Conservation (phyloP, 2,888 invertebrate species). For the Ernsta delagoae region DNA sequence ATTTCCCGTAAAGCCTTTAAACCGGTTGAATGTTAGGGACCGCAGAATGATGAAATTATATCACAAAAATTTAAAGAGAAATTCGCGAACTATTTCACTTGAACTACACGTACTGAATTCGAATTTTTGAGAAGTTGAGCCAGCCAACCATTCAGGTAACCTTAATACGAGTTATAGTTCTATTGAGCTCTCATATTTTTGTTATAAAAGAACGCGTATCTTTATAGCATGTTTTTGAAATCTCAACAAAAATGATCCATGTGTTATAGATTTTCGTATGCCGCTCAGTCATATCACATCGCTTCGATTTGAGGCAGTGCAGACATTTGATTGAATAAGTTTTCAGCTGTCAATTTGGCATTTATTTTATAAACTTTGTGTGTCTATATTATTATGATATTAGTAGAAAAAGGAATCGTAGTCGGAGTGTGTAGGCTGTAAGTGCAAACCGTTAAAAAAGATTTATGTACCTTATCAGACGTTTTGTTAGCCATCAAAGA, state of each 20-base stretch:
- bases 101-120: conserved; percentile 35
- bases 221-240: neutral
- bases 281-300: neutral
- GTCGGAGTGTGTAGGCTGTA: no score
- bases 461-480: conserved; percentile 20
- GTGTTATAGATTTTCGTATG: neutral
- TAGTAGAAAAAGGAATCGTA: no score
- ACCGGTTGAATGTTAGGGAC: conserved; percentile 50
- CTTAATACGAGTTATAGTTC: conserved; percentile 23
- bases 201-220: conserved; percentile 15
- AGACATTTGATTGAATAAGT: no score
- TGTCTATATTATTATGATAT: no score
- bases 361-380: no score
- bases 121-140: conserved; percentile 33
- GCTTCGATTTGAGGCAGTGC: no score
- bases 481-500: conserved; percentile 19
- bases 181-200: conserved; percentile 32
- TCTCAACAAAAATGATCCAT: neutral
- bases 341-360: no score
- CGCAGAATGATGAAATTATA: conserved; percentile 56
- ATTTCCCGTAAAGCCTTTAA: conserved; percentile 56
- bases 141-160: conserved; percentile 25
- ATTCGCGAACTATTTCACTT: conserved; percentile 50
- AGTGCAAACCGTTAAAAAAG: neutral
- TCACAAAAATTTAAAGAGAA: conserved; percentile 49